Percentiles rank a stretch among this genome's conserved stretches.
phyloP scores from a whole-genome alignment of 1,140 invertebrate species.

The Drosophila nasuta region DNA sequence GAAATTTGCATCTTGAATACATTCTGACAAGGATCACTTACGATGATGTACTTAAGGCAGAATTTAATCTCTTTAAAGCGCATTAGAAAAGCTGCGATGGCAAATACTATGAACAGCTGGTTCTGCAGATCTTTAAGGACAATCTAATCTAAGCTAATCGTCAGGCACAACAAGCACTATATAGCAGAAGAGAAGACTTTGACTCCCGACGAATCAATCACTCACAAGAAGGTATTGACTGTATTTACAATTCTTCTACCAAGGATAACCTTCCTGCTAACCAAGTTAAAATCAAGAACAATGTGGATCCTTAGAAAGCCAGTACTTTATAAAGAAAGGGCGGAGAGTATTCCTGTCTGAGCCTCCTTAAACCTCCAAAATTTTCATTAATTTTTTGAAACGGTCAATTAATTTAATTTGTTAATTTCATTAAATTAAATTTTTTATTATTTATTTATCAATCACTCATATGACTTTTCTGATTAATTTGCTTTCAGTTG shows the following conservation, averaged over 20 bases:
- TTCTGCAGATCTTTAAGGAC: not conserved
- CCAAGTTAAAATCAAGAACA: no score
- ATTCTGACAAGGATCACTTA: not conserved
- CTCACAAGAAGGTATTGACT: not conserved
- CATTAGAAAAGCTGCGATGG: no score
- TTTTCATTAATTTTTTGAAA: no score
- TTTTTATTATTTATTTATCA: no score
- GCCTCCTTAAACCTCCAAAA: no score
- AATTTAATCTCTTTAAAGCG: not conserved
- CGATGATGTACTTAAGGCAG: not conserved
- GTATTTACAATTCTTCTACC: not conserved
- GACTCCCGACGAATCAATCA: not conserved
- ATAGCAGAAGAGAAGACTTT: not conserved
- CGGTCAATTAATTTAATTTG: no score
- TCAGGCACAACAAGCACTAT: not conserved
- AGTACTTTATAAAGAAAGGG: no score
- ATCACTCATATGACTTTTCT: no score
- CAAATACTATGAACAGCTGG: slow-evolving; percentile 89
- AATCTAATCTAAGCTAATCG: not conserved
- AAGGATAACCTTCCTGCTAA: no score
- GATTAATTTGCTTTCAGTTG: no score
- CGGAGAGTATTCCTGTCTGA: no score
- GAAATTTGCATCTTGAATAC: not conserved
- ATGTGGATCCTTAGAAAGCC: no score
- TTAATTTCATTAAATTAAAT: not conserved